A percentile compares a stretch with the other conserved stretches of the same genome.
Conservation (phyloP, 2,113 vertebrate genomes). For the Alligator mississippiensis region DNA sequence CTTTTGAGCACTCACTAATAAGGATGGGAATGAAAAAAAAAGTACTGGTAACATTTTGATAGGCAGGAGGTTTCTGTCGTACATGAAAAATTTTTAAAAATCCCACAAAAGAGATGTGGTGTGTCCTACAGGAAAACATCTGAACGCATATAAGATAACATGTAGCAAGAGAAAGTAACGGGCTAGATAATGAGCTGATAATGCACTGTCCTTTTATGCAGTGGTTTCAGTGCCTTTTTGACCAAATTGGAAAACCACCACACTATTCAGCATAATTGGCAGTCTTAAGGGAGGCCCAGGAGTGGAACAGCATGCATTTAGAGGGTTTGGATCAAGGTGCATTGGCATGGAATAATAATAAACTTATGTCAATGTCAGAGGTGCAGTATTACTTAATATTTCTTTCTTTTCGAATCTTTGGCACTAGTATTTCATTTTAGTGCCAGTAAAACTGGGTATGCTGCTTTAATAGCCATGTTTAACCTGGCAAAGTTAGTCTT, state of each 20-base stretch:
- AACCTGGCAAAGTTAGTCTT: constrained; percentile 69
- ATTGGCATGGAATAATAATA: constrained; percentile 72
- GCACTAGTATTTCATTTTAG: constrained; percentile 56
- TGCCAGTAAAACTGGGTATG: constrained; percentile 70
- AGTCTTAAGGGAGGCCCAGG: constrained; percentile 13
- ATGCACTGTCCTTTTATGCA: neutral
- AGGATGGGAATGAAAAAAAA: neutral
- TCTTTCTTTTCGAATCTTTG: constrained; percentile 69
- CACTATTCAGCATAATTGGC: constrained; percentile 1
- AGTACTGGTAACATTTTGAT: neutral
- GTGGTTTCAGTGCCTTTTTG: constrained; percentile 14
- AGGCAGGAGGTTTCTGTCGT: neutral
- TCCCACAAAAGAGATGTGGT: neutral
- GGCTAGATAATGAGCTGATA: neutral
- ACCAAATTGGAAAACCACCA: neutral
- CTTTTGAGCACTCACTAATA: neutral
- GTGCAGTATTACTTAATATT: constrained; percentile 73
- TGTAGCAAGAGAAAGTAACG: neutral
- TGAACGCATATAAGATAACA: neutral
- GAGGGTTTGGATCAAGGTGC: constrained; percentile 69
- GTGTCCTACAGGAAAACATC: neutral
- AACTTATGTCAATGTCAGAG: constrained; percentile 67
- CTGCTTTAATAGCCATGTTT: constrained; percentile 69
- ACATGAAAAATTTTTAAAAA: neutral
- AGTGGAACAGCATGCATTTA: constrained; percentile 27